These are phyloP conservation scores for Tribolium madens DNA, from an alignment of 1,140 invertebrate species.

Conservation along the genomic window DNA sequence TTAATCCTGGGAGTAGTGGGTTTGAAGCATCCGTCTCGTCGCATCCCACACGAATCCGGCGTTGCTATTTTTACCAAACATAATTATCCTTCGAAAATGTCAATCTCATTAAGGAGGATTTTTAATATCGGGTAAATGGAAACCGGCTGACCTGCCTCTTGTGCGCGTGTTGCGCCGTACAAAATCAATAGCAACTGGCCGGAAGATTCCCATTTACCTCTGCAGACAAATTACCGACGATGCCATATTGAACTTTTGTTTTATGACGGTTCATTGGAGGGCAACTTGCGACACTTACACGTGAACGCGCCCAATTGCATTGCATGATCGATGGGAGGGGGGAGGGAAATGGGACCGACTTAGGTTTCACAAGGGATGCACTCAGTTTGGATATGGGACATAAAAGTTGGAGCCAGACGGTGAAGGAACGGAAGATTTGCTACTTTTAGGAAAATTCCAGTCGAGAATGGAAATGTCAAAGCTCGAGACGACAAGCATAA, in stretches of 20 bases:
- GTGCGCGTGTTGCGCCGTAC: slow-evolving; percentile 29
- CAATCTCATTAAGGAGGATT: slow-evolving; percentile 42
- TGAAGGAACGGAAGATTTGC: not conserved
- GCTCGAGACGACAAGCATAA: too few species aligned
- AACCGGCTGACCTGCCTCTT: slow-evolving; percentile 30
- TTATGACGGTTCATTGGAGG: slow-evolving; percentile 1
- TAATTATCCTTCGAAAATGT: slow-evolving; percentile 40
- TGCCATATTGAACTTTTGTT: slow-evolving; percentile 37
- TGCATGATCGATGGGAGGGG: not conserved
- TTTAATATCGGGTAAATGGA: slow-evolving; percentile 31
- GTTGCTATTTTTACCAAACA: slow-evolving; percentile 7
- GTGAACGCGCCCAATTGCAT: slow-evolving; percentile 25
- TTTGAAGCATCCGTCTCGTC: not conserved
- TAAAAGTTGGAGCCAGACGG: too few species aligned
- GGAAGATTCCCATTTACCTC: slow-evolving; percentile 44
- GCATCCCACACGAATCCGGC: slow-evolving; percentile 15
- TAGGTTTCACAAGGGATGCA: not conserved
- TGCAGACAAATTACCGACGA: slow-evolving; percentile 40
- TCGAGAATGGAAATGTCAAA: too few species aligned
- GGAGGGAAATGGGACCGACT: not conserved
- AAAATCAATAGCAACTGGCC: slow-evolving; percentile 44
- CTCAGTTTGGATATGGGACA: not conserved
- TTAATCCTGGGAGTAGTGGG: slow-evolving; percentile 4
- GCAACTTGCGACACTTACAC: slow-evolving; percentile 17
- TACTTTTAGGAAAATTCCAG: not conserved